phyloP scores from a whole-genome alignment of 2,113 vertebrate genomes.

The Catagonus wagneri region DNA sequence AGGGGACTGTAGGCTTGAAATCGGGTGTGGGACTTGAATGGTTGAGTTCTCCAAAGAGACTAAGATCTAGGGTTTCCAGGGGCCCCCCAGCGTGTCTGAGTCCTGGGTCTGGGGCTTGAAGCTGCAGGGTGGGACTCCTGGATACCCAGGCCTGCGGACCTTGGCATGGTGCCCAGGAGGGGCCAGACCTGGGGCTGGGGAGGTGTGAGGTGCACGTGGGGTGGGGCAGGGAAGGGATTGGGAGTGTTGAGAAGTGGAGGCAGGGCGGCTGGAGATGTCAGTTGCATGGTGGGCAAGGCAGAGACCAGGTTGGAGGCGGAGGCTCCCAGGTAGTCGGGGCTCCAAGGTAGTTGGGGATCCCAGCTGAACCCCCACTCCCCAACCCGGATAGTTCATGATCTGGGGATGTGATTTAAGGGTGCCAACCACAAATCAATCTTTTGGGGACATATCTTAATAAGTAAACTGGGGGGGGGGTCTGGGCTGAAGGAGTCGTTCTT shows the following conservation, averaged over 20 bases:
- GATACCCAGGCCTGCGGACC: background rate
- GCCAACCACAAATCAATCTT: background rate
- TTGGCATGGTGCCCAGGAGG: slow-evolving; percentile 65
- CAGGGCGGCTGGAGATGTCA: background rate
- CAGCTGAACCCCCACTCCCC: background rate
- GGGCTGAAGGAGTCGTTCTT: background rate
- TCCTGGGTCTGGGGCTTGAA: slow-evolving; percentile 19
- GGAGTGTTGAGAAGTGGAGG: background rate
- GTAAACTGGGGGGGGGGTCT: background rate
- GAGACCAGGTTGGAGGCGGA: background rate
- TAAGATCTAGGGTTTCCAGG: background rate
- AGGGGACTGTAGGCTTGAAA: background rate
- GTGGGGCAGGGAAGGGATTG: background rate
- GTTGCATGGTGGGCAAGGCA: background rate
- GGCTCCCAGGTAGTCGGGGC: background rate
- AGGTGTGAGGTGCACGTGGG: slow-evolving; percentile 63
- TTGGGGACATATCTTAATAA: background rate
- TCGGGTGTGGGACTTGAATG: background rate
- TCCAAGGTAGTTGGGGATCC: too few species aligned
- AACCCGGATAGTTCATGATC: background rate
- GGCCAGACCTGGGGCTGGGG: slow-evolving; percentile 57
- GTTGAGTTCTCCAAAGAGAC: background rate
- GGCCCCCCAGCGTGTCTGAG: background rate
- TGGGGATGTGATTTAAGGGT: background rate
- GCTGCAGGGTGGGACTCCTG: slow-evolving; percentile 14